Conservation (phyloP, 1,140 invertebrate genomes). For the Halictus rubicundus region DNA sequence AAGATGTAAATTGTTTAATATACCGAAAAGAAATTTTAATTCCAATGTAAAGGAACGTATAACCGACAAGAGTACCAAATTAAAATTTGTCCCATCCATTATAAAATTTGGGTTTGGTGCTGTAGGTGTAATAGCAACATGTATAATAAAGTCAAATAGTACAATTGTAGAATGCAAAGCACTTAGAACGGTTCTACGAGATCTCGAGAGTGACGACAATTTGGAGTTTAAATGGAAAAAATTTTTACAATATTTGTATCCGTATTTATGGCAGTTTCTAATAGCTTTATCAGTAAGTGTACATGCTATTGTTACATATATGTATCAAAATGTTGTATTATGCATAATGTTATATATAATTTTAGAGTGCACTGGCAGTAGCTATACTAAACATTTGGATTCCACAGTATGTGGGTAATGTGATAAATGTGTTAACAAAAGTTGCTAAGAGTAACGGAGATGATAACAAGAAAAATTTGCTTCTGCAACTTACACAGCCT, state of each 20-base stretch:
- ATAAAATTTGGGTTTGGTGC: constrained; percentile 52
- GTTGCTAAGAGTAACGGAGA: constrained; percentile 74
- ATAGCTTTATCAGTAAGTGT: constrained; percentile 81
- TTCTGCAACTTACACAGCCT: constrained; percentile 85
- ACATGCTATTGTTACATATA: background rate
- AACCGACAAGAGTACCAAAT: background rate
- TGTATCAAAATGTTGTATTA: background rate
- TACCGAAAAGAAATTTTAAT: constrained; percentile 54
- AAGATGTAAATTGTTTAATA: constrained; percentile 6
- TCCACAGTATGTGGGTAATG: constrained; percentile 87
- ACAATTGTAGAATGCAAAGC: constrained; percentile 38
- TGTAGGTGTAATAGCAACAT: constrained; percentile 42
- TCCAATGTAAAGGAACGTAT: constrained; percentile 20
- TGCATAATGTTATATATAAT: constrained; percentile 11
- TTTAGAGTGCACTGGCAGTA: constrained; percentile 89
- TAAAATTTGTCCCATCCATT: constrained; percentile 16
- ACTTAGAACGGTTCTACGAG: background rate
- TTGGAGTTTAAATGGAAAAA: constrained; percentile 82
- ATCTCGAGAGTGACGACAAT: constrained; percentile 24
- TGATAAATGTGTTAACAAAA: constrained; percentile 88
- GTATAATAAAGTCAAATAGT: constrained; percentile 34
- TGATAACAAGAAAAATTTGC: constrained; percentile 75
- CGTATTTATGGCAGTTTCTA: constrained; percentile 82
- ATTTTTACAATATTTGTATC: constrained; percentile 84
- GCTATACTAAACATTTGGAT: constrained; percentile 92